Evolutionary conservation across 64 coral and sea anemone genomes (phyloP).

Genomic region (Cladopsammia gracilis): DNA sequence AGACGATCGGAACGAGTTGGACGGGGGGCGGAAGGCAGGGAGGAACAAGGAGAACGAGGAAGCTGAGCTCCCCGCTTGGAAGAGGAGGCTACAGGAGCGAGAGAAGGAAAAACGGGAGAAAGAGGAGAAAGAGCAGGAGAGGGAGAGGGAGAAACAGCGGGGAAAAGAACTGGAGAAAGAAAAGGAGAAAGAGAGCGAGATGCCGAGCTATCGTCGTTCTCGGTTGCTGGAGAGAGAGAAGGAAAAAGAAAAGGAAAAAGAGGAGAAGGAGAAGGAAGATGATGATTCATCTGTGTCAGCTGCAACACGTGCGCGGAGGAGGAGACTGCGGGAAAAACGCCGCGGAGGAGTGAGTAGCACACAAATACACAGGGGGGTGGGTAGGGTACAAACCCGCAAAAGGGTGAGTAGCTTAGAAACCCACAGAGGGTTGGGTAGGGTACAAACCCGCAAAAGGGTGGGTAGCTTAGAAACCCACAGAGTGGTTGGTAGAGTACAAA

Average conservation of each 20-base stretch:
- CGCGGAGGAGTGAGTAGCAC: constrained; percentile 44
- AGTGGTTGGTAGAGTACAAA: no score
- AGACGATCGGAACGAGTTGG: constrained; percentile 25
- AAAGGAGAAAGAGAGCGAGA: constrained; percentile 83
- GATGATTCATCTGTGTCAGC: constrained; percentile 54
- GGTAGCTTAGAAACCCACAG: no score
- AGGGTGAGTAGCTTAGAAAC: no score
- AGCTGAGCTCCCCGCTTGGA: constrained; percentile 71
- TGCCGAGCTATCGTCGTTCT: constrained; percentile 44
- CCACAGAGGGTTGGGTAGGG: no score
- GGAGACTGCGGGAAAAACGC: constrained; percentile 89
- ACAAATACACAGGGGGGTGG: not conserved
- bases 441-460: no score
- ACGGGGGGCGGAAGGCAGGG: not conserved
- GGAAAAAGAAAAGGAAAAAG: constrained; percentile 52
- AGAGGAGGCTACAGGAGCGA: constrained; percentile 68
- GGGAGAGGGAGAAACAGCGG: constrained; percentile 65
- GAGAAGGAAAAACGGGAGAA: constrained; percentile 75
- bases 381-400: no score
- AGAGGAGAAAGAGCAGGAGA: constrained; percentile 74
- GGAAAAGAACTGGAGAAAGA: constrained; percentile 73
- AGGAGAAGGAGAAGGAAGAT: constrained; percentile 65
- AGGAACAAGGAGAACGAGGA: constrained; percentile 87
- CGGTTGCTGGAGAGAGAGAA: not conserved
- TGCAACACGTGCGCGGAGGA: constrained; percentile 56